phyloP scores from a whole-genome alignment of 30 jellyfish, hydroid and myxozoan genomes.

The Aurelia aurita region DNA sequence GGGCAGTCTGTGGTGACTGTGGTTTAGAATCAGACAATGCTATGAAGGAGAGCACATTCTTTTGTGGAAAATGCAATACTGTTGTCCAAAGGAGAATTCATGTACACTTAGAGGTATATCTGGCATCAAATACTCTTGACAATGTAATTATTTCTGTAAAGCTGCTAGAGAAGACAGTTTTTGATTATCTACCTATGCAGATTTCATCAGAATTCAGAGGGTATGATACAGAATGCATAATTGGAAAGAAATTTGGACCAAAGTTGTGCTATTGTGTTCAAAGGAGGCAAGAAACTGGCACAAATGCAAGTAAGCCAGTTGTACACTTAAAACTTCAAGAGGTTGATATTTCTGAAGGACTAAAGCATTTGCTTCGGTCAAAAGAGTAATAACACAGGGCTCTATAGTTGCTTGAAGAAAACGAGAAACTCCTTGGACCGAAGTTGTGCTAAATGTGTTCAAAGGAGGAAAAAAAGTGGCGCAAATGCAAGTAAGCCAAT shows the following conservation, averaged over 20 bases:
- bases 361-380: not conserved
- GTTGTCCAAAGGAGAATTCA: conserved; percentile 28
- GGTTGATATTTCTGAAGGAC: not conserved
- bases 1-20: conserved; percentile 58
- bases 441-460: too few relatives aligned
- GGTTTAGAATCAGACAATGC: conserved; percentile 27
- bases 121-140: not conserved
- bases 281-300: not conserved
- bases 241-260: conserved; percentile 61
- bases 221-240: conserved; percentile 45
- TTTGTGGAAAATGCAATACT: conserved; percentile 18
- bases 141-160: conserved; percentile 10
- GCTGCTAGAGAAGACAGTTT: conserved; percentile 47
- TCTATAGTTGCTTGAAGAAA: too few relatives aligned
- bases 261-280: conserved; percentile 14
- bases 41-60: not conserved
- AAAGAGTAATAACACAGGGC: too few relatives aligned
- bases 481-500: too few relatives aligned
- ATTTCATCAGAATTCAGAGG: conserved; percentile 59
- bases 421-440: too few relatives aligned
- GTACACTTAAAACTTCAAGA: not conserved
- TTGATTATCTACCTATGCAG: conserved; percentile 47
- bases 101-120: conserved; percentile 40
- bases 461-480: too few relatives aligned
- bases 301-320: not conserved